phyloP scores from a whole-genome alignment of 2,113 vertebrate genomes.

The Hyla sarda region DNA sequence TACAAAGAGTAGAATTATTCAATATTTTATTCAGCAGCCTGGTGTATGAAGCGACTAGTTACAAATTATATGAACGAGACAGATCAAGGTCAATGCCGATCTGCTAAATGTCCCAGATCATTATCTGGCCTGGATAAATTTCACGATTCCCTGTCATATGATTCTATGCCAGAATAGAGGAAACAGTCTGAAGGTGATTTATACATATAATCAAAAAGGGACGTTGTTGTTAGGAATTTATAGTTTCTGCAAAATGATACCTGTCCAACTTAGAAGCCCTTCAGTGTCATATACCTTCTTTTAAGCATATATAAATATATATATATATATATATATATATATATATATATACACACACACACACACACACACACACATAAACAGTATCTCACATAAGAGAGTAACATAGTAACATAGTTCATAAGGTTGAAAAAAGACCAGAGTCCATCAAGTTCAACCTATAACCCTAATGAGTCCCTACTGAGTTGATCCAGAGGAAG shows the following conservation, averaged over 20 bases:
- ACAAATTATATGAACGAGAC: neutral
- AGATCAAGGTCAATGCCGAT: conserved; percentile 31
- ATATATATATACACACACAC: too few species aligned
- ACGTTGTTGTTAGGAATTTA: neutral
- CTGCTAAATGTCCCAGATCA: conserved; percentile 4
- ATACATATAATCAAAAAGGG: conserved; percentile 2
- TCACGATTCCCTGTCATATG: conserved; percentile 35
- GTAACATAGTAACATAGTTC: too few species aligned
- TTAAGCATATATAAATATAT: too few species aligned
- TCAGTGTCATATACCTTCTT: neutral
- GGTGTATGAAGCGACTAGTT: neutral
- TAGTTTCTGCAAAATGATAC: neutral
- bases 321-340: too few species aligned
- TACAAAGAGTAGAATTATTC: neutral
- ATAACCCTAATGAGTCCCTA: too few species aligned
- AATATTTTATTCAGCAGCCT: neutral
- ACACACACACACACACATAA: too few species aligned
- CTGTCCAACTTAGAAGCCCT: too few species aligned
- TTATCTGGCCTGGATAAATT: conserved; percentile 42
- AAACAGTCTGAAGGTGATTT: conserved; percentile 14
- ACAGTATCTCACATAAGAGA: too few species aligned
- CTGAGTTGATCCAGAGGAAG: too few species aligned
- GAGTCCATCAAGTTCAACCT: too few species aligned
- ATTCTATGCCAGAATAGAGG: neutral
- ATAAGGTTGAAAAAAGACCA: too few species aligned